These are phyloP conservation scores for Apteryx mantelli DNA, from an alignment of 2,113 vertebrate genomes.

Conservation along the genomic window DNA sequence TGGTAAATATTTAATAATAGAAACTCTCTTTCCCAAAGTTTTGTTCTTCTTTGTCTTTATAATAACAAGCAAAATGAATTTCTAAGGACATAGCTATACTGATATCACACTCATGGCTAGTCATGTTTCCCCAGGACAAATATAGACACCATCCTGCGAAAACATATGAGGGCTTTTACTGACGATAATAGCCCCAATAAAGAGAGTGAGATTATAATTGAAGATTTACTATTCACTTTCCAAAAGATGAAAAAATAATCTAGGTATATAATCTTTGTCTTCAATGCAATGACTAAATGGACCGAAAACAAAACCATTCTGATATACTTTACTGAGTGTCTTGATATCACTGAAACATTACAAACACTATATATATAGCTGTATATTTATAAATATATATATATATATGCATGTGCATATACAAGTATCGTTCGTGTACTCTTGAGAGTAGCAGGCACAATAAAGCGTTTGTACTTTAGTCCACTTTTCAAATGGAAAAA, in stretches of 20 bases:
- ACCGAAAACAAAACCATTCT: background rate
- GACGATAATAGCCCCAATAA: background rate
- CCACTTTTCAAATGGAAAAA: background rate
- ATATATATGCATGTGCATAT: background rate
- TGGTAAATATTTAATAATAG: slow-evolving; percentile 66
- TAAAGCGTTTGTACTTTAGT: background rate
- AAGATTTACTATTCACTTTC: background rate
- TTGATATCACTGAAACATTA: background rate
- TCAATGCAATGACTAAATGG: background rate
- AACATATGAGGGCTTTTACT: background rate
- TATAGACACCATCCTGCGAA: background rate
- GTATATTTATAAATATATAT: background rate
- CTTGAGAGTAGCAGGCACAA: background rate
- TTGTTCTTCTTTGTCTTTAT: background rate
- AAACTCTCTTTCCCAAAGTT: slow-evolving; percentile 10
- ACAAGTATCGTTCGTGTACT: background rate
- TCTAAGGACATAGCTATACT: background rate
- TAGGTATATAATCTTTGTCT: background rate
- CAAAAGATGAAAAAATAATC: background rate
- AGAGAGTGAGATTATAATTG: background rate
- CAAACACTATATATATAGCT: background rate
- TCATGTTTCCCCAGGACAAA: background rate
- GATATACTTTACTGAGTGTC: background rate
- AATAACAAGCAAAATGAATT: slow-evolving; percentile 10
- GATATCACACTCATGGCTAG: background rate